Evolutionary conservation across 2,113 vertebrate genomes (phyloP).

Genomic region (Entomyzon cyanotis): DNA sequence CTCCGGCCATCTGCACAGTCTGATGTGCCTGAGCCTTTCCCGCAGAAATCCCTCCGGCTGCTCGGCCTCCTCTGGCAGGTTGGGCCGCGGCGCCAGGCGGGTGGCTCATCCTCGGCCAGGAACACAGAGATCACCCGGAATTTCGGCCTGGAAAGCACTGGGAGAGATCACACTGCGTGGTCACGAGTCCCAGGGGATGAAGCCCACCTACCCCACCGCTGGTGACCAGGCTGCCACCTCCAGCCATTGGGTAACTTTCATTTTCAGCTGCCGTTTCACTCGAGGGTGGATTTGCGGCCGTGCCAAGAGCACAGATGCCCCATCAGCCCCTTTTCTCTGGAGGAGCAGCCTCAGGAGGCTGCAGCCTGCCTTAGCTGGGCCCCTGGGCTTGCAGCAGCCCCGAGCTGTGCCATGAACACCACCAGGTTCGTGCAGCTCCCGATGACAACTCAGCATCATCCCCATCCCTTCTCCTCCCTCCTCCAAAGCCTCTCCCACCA

Average conservation of each 20-base stretch:
- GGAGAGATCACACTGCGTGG: neutral
- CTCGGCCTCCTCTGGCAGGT: neutral
- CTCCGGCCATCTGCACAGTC: slow-evolving; percentile 39
- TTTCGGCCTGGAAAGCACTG: neutral
- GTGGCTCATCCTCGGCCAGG: neutral
- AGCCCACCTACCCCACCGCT: neutral
- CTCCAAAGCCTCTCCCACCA: neutral
- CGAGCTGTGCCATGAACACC: neutral
- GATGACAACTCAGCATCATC: rapidly evolving
- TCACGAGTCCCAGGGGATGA: rapidly evolving
- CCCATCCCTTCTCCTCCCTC: neutral
- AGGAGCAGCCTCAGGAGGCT: neutral
- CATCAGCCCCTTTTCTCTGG: neutral
- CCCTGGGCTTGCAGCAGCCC: neutral
- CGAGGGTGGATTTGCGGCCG: rapidly evolving
- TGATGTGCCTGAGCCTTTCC: neutral
- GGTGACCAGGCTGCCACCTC: neutral
- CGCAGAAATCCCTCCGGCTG: neutral
- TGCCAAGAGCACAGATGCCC: neutral
- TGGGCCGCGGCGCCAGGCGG: neutral
- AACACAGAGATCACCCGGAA: neutral
- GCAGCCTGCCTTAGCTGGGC: neutral
- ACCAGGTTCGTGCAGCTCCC: rapidly evolving
- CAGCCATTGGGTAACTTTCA: rapidly evolving
- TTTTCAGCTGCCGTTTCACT: neutral